Conservation (phyloP, 1,140 invertebrate genomes). For the Nomia melanderi region DNA sequence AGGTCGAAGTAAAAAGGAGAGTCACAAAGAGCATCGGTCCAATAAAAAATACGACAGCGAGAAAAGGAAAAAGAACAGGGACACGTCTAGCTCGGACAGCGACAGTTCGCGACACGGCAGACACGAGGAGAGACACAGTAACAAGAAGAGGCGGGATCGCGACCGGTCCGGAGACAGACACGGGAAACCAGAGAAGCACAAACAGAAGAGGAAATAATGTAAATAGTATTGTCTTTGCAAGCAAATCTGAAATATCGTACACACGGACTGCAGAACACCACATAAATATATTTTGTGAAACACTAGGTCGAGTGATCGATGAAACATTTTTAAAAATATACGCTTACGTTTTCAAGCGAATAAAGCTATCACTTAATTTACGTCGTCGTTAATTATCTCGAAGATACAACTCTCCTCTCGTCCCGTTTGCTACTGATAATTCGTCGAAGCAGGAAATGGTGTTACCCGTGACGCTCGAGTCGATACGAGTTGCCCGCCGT, state of each 20-base stretch:
- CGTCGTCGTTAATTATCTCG: background rate
- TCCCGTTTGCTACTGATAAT: background rate
- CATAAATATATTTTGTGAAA: constrained; percentile 27
- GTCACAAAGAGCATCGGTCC: constrained; percentile 30
- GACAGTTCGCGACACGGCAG: constrained; percentile 9
- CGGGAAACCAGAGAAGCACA: constrained; percentile 20
- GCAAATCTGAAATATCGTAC: too few relatives aligned
- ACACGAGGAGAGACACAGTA: constrained; percentile 16
- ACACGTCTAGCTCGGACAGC: constrained; percentile 11
- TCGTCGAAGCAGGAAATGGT: background rate
- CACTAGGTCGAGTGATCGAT: background rate
- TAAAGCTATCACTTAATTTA: constrained; percentile 10
- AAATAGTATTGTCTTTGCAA: background rate
- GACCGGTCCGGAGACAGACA: constrained; percentile 44
- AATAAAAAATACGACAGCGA: constrained; percentile 36
- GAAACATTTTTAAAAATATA: background rate
- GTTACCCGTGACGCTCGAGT: background rate
- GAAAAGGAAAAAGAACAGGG: constrained; percentile 24
- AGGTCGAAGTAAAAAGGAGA: constrained; percentile 50
- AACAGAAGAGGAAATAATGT: constrained; percentile 29
- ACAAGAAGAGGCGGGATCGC: constrained; percentile 38
- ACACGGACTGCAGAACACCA: background rate
- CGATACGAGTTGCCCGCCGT: background rate
- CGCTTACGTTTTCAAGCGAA: constrained; percentile 1
- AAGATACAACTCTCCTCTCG: background rate